These are phyloP conservation scores for Pelodytes ibericus DNA, from an alignment of 2,797 vertebrate genomes.

Conservation along the genomic window DNA sequence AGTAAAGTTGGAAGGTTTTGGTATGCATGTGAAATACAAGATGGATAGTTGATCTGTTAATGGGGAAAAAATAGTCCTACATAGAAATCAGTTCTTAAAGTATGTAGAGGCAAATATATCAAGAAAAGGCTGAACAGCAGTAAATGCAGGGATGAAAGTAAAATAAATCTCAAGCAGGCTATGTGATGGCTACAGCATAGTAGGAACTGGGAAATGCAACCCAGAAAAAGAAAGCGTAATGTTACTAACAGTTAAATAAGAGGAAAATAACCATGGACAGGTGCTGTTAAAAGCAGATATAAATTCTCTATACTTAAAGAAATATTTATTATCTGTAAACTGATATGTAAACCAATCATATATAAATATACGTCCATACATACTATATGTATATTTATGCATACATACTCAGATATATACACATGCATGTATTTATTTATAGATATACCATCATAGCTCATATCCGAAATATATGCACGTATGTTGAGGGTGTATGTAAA, in stretches of 20 bases:
- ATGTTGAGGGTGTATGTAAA: too few relatives aligned
- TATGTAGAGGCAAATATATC: conserved; percentile 19
- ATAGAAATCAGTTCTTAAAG: conserved; percentile 22
- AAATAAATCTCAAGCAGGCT: neutral
- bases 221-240: neutral
- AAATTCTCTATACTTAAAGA: too few relatives aligned
- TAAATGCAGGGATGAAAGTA: neutral
- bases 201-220: neutral
- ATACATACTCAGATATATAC: too few relatives aligned
- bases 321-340: too few relatives aligned
- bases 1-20: conserved; percentile 54
- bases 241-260: neutral
- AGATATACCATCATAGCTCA: too few relatives aligned
- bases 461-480: too few relatives aligned
- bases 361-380: too few relatives aligned
- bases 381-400: too few relatives aligned
- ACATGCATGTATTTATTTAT: too few relatives aligned
- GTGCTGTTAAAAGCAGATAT: neutral
- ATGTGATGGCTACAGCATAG: neutral
- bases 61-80: conserved; percentile 42
- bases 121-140: conserved; percentile 2
- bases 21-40: conserved; percentile 55
- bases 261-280: neutral
- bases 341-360: too few relatives aligned
- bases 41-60: conserved; percentile 50